Base-by-base conservation (phyloP, 2,888 invertebrate species). In the Rhagium mordax region DNA sequence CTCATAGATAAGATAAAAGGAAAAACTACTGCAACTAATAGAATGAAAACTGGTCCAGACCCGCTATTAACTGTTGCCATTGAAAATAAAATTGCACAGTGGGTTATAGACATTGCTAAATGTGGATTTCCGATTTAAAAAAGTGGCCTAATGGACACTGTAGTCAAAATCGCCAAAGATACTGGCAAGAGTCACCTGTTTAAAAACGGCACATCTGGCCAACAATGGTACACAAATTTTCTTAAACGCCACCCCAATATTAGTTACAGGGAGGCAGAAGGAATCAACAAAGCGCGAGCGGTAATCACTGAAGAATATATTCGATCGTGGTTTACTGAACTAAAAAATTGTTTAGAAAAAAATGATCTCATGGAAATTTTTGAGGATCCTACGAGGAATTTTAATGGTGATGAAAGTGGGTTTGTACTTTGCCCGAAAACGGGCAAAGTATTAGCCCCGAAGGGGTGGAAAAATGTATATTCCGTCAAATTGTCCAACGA, bases 81-180 rank as follows among this genome's bases (percentile, higher is more conserved):
- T 13, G 83, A 84, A 76, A 81, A 81, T 62, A 75, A 79, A 69
- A 69, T 83, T 47, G 78, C 74, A 16, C 67, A 83, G 41, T 83
- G 83, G 82, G 76, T 70, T 15, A 57, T 74, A 33, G 60, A 74
- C 16, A 70, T 84, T 48, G 72, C 82, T 6, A 83, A 83, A 78
- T 83, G 83, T 80, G 83, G 83, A 51, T 84, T 84, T 77, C 83
- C 82, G 41, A 76, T 83, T 2, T 7, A 33, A 33, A 33, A 33
- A 8, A 33, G 29, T 33, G 78, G 82, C 61, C 69, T 83, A 21
- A 71, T 82, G 20, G 78, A 82, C 53, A 81, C 81, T 41, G 83
- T 82, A n/a, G 73, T 77, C 67, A 81, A 81, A 75, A 80, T 79
- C 65, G 60, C 61, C 13, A 70, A 51, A 59, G 73, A 71, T 33